Evolutionary conservation across 2,113 vertebrate genomes (phyloP).

Genomic region (Cathartes aura): DNA sequence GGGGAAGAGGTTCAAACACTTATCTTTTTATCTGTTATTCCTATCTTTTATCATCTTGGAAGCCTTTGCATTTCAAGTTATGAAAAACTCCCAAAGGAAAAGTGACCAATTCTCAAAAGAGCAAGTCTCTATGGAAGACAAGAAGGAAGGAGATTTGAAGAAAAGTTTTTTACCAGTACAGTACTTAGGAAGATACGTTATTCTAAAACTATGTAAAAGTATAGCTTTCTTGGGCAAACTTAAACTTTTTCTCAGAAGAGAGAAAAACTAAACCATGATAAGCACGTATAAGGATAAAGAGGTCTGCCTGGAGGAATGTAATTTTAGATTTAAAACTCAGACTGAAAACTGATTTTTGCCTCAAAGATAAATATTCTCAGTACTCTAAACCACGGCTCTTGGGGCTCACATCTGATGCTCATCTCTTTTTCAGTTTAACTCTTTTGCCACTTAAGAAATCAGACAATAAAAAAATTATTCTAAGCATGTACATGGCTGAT

Average conservation of each 20-base stretch:
- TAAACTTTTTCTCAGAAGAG: background rate
- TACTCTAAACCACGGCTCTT: background rate
- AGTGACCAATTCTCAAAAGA: background rate
- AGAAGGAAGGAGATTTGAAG: background rate
- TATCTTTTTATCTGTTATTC: background rate
- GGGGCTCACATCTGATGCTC: background rate
- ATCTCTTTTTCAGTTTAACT: conserved; percentile 4
- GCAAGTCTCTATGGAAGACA: background rate
- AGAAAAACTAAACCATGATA: background rate
- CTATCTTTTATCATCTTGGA: background rate
- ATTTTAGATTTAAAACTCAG: conserved; percentile 31
- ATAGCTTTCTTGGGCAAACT: background rate
- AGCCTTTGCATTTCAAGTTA: background rate
- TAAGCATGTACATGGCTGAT: background rate
- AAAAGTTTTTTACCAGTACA: background rate
- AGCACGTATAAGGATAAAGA: background rate
- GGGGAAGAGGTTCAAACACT: background rate
- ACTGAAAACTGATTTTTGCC: conserved; percentile 23
- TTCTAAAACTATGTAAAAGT: background rate
- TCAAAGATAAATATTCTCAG: conserved; percentile 14
- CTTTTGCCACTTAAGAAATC: background rate
- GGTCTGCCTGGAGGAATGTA: background rate
- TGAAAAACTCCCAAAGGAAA: background rate
- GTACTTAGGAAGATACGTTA: background rate
- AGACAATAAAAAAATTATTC: background rate